Evolutionary conservation across 2,113 vertebrate genomes (phyloP).

Genomic region (Passerina amoena): DNA sequence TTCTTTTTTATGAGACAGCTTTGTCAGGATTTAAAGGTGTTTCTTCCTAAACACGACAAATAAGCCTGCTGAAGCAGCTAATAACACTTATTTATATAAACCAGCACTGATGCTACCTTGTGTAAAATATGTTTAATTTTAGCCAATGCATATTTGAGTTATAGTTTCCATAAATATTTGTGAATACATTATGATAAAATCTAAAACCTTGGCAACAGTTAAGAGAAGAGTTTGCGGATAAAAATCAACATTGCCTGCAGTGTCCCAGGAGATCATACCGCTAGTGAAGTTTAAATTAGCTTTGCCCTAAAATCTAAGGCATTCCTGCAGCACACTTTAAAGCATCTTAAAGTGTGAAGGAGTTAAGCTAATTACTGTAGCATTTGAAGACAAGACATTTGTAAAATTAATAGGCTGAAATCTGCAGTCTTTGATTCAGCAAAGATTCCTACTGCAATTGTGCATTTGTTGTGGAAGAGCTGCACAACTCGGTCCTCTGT

Average conservation of each 20-base stretch:
- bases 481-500: neutral
- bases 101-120: constrained; percentile 2
- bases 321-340: constrained; percentile 64
- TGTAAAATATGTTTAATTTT: constrained; percentile 53
- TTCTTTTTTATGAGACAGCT: neutral
- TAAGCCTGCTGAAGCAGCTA: constrained; percentile 6
- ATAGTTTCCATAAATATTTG: constrained; percentile 65
- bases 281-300: constrained; percentile 70
- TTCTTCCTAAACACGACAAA: constrained; percentile 1
- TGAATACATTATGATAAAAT: constrained; percentile 70
- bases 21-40: constrained; percentile 23
- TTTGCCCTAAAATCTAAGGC: constrained; percentile 64
- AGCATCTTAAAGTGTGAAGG: constrained; percentile 62
- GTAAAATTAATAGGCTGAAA: constrained; percentile 52
- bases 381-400: constrained; percentile 61
- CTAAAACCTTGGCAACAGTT: constrained; percentile 65
- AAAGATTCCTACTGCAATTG: neutral
- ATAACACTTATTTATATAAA: constrained; percentile 18
- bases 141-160: constrained; percentile 49
- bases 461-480: neutral
- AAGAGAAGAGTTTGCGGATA: constrained; percentile 57
- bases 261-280: constrained; percentile 59
- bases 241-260: constrained; percentile 72
- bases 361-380: constrained; percentile 67
- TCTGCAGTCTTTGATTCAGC: constrained; percentile 41